A percentile compares a stretch with the other conserved stretches of the same genome.
Conservation (phyloP, 2,113 vertebrate genomes). For the Mionectes macconnelli region DNA sequence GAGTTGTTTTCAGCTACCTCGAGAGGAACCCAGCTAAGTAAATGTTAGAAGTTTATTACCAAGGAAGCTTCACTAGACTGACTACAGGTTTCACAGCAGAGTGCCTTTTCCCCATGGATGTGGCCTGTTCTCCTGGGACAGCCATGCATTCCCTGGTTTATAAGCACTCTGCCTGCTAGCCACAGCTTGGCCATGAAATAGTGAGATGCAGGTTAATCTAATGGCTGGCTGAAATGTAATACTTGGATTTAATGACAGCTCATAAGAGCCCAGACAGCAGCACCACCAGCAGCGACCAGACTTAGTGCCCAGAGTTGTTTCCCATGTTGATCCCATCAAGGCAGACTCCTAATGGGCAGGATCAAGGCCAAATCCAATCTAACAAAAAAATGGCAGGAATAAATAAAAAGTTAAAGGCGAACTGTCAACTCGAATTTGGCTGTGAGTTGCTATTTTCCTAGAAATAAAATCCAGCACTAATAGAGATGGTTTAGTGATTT, state of each 20-base stretch:
- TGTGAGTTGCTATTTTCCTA: neutral
- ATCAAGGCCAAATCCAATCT: neutral
- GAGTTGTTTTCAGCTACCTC: neutral
- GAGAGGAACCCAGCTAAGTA: neutral
- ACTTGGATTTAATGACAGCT: neutral
- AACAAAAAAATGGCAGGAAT: neutral
- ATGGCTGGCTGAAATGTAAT: neutral
- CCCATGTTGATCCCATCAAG: neutral
- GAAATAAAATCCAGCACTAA: neutral
- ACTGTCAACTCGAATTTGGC: neutral
- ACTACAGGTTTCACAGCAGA: neutral
- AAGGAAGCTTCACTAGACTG: neutral
- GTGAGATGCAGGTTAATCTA: fast-evolving
- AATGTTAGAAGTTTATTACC: neutral
- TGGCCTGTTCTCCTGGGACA: neutral
- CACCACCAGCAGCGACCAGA: neutral
- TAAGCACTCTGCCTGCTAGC: fast-evolving
- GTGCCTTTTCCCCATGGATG: neutral
- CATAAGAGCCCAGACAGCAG: neutral
- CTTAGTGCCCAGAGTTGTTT: neutral
- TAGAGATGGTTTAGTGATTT: neutral
- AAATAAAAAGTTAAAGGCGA: conserved; percentile 17
- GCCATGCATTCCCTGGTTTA: fast-evolving
- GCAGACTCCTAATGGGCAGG: neutral
- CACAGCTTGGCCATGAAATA: too few species aligned